Evolutionary conservation across 1,140 invertebrate genomes (phyloP), one percentile per base, ranked within the genome.

Genomic region (Papilio dardanus): DNA sequence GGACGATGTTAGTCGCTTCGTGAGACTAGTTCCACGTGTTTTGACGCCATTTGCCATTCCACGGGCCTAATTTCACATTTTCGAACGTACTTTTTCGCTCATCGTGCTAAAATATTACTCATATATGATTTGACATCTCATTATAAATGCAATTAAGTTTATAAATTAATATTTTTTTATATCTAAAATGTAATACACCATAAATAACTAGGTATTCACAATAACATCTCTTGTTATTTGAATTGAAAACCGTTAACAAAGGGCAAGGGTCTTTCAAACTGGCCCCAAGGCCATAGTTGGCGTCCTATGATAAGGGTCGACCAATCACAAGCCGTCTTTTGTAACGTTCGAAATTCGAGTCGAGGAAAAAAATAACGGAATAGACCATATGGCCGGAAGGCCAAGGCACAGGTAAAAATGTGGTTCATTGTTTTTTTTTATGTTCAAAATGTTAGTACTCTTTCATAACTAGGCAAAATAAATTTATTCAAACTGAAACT

Each of bases 271-370:
- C n/a, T 82, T 85, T 87, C 77, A 76, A 85, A 83, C 77, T 76
- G 77, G 66, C 66, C 71, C 84, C 88, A 91, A 91, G 89, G 91
- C 79, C 86, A 82, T 37, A 71, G 58, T 24, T 74, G 16, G 88
- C 87, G 86, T 87, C 85, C 85, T 77, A 77, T 87, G 91, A 92
- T 93, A 93, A 92, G 86, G 85, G 86, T 77, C 86, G 85, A 80
- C 91, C 89, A 93, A 93, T 93, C 84, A 79, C 54, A 86, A 50
- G 62, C 71, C 81, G 79, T 35, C 73, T 46, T 85, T 86, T 79
- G 74, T 87, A 90, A 85, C 88, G 89, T 87, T 88, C 85, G 66
- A 82, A 86, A 75, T 87, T 84, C 76, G 74, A 88, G 65, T 75
- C 67, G 40, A 67, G 75, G 71, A 79, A 81, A 82, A 83, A 42